Evolutionary conservation across 2,797 vertebrate genomes (phyloP).

Genomic region (Myioborus melanocephalus): DNA sequence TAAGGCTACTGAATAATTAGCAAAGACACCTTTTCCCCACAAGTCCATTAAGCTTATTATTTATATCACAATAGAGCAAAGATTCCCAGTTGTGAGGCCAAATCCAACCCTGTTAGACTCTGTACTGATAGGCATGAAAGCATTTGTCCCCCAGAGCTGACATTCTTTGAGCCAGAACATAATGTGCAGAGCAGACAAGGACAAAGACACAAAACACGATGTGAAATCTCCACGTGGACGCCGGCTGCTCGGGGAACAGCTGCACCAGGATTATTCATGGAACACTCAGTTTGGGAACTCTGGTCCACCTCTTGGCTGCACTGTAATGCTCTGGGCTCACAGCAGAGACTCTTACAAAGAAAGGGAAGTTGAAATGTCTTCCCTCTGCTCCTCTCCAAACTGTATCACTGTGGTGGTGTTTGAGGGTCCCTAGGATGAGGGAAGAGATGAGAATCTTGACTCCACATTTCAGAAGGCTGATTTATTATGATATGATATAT

Average conservation of each 20-base stretch:
- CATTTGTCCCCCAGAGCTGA: conserved; percentile 3
- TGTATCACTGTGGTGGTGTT: neutral
- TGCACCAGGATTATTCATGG: conserved; percentile 2
- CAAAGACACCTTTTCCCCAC: neutral
- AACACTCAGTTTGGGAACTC: neutral
- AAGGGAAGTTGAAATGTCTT: neutral
- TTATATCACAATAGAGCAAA: conserved; percentile 9
- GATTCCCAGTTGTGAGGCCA: neutral
- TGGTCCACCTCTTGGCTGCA: neutral
- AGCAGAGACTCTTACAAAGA: neutral
- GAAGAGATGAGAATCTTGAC: too few species aligned
- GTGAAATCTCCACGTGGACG: neutral
- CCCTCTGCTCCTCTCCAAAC: neutral
- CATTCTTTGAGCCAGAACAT: conserved; percentile 24
- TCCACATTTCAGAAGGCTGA: too few species aligned
- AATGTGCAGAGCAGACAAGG: conserved; percentile 28
- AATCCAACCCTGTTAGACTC: neutral
- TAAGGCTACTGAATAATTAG: conserved; percentile 6
- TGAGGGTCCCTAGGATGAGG: too few species aligned
- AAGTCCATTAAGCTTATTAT: conserved; percentile 37
- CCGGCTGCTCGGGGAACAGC: conserved; percentile 6
- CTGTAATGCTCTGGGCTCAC: neutral
- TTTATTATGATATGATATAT: too few species aligned
- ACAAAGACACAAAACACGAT: neutral
- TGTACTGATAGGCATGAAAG: conserved; percentile 21